phyloP scores from a whole-genome alignment of 2,113 vertebrate species.

The Montifringilla adamsi region DNA sequence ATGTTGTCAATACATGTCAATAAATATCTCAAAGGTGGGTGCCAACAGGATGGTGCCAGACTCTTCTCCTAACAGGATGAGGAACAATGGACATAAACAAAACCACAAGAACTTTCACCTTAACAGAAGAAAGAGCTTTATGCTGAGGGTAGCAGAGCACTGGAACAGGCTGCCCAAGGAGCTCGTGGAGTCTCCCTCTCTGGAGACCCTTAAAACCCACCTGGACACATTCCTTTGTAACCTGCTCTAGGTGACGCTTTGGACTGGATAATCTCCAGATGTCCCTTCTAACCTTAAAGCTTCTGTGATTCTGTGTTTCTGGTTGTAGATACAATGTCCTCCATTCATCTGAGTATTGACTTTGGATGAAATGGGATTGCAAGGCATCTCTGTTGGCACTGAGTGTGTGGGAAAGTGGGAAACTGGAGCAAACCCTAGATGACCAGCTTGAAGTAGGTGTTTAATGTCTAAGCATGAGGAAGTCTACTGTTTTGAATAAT shows the following conservation, averaged over 20 bases:
- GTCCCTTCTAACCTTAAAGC: not conserved
- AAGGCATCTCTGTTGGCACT: not conserved
- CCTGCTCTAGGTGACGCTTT: not conserved
- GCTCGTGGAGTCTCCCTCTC: rapidly evolving
- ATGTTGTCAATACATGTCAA: not conserved
- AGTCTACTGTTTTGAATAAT: not conserved
- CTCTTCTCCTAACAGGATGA: not conserved
- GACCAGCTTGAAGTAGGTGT: not conserved
- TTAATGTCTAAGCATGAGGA: not conserved
- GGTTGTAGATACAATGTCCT: rapidly evolving
- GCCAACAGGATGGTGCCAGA: not conserved
- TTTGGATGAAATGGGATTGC: rapidly evolving
- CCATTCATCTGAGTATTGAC: not conserved
- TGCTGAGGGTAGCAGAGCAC: not conserved
- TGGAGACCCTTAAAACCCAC: not conserved
- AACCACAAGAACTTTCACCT: not conserved
- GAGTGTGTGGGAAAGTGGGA: not conserved
- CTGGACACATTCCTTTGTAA: not conserved
- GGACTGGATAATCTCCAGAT: not conserved
- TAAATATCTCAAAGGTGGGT: not conserved
- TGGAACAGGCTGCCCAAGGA: not conserved
- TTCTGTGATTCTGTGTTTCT: not conserved
- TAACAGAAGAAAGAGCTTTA: not conserved
- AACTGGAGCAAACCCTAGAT: not conserved
- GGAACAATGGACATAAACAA: not conserved